Percentiles rank a stretch among this genome's conserved stretches.
phyloP scores from a whole-genome alignment of 2,888 invertebrate genomes.

The Synergus umbraculus region DNA sequence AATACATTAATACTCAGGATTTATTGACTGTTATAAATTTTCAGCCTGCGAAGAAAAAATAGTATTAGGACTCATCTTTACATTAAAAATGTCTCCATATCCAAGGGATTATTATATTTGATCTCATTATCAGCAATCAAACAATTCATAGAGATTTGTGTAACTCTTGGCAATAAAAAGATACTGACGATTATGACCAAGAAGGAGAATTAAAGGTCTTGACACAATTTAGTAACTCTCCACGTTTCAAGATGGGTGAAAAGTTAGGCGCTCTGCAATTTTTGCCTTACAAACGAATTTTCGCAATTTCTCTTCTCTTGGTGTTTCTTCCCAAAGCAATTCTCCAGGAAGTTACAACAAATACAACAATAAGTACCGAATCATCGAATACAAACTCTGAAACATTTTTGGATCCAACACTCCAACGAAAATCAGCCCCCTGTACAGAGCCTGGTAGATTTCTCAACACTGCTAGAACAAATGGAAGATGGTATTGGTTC shows the following conservation, averaged over 20 bases:
- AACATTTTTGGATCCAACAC: not conserved
- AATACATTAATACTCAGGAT: not conserved
- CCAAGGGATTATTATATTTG: not conserved
- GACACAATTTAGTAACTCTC: not conserved
- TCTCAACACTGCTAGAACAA: not conserved
- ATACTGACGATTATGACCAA: not conserved
- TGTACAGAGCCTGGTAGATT: constrained; percentile 6
- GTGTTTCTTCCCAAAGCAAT: not conserved
- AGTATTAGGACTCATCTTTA: not conserved
- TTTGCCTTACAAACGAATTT: not conserved
- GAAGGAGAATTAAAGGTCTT: not conserved
- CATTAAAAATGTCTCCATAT: not conserved
- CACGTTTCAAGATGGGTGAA: not conserved
- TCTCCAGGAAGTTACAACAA: not conserved
- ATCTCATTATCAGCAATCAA: not conserved
- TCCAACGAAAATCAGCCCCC: not conserved
- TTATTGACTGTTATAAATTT: not conserved
- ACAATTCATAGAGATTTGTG: not conserved
- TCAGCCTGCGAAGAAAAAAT: not conserved
- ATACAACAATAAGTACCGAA: too few species aligned
- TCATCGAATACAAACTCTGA: not conserved
- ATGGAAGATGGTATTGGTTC: constrained; percentile 16
- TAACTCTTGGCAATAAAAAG: not conserved
- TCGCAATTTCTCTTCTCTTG: not conserved
- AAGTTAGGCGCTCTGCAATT: not conserved